Conservation (phyloP, 2,888 invertebrate species). For the Tethea ocularis region DNA sequence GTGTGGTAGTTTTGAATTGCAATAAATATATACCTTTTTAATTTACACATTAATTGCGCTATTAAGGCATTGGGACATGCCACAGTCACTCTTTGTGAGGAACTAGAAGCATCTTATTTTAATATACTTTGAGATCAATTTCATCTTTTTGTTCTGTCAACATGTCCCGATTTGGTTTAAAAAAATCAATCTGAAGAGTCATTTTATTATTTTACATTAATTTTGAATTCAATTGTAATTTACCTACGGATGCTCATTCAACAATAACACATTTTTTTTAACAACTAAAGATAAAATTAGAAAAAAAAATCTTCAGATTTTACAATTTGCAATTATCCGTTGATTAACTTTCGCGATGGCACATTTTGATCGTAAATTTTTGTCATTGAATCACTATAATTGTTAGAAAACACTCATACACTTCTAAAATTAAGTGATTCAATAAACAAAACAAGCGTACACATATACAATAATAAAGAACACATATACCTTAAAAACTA, state of each 20-base stretch:
- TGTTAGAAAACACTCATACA: too few species aligned
- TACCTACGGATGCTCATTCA: neutral
- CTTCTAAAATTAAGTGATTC: neutral
- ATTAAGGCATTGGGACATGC: constrained; percentile 53
- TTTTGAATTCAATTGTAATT: neutral
- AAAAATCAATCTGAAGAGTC: constrained; percentile 8
- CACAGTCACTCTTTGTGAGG: constrained; percentile 61
- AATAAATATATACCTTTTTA: constrained; percentile 13
- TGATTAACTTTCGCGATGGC: constrained; percentile 11
- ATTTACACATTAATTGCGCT: constrained; percentile 47
- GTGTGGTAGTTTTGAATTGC: neutral
- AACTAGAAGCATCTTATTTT: constrained; percentile 62
- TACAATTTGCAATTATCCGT: neutral
- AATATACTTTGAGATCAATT: constrained; percentile 70
- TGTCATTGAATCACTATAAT: neutral
- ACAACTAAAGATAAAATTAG: neutral
- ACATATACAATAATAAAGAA: constrained; percentile 20
- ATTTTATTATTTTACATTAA: neutral
- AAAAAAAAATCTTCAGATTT: neutral
- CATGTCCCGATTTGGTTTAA: constrained; percentile 15
- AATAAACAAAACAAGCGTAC: constrained; percentile 17
- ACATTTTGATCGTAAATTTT: constrained; percentile 7
- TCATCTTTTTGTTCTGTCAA: constrained; percentile 45
- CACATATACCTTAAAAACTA: constrained; percentile 24
- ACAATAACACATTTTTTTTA: neutral